Conservation (phyloP, 1,140 invertebrate genomes). For the Papilio glaucus region DNA sequence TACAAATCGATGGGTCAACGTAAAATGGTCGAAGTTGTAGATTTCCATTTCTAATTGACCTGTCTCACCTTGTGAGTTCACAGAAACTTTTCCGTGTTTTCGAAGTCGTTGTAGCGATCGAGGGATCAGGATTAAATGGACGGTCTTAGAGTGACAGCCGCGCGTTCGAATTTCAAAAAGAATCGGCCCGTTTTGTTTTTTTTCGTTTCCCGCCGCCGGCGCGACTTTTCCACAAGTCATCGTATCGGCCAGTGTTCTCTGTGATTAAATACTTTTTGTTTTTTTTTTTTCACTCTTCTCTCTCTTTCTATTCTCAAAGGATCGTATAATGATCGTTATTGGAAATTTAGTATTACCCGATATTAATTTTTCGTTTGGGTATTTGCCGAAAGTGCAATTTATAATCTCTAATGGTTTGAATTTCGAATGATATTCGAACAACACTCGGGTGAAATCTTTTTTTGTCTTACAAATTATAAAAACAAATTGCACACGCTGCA, state of each 20-base stretch:
- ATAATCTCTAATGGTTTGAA: not conserved
- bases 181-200: slow-evolving; percentile 50
- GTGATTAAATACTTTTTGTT: slow-evolving; percentile 65
- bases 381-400: too few relatives aligned
- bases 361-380: slow-evolving; percentile 5
- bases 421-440: not conserved
- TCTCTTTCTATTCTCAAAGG: slow-evolving; percentile 15
- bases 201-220: slow-evolving; percentile 46
- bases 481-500: too few relatives aligned
- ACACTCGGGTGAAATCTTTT: too few relatives aligned
- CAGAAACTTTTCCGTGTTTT: not conserved
- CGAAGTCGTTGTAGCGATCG: not conserved
- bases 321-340: slow-evolving; percentile 38
- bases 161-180: slow-evolving; percentile 64
- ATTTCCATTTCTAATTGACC: slow-evolving; percentile 17
- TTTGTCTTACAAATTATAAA: too few relatives aligned
- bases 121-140: slow-evolving; percentile 47
- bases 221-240: slow-evolving; percentile 54
- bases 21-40: not conserved
- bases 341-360: not conserved
- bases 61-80: slow-evolving; percentile 4
- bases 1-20: not conserved
- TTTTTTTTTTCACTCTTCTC: slow-evolving; percentile 48
- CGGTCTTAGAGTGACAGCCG: slow-evolving; percentile 58
- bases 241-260: slow-evolving; percentile 56